Base-by-base conservation (phyloP, 2,797 vertebrate genomes). In the Rhinichthys osculus region DNA sequence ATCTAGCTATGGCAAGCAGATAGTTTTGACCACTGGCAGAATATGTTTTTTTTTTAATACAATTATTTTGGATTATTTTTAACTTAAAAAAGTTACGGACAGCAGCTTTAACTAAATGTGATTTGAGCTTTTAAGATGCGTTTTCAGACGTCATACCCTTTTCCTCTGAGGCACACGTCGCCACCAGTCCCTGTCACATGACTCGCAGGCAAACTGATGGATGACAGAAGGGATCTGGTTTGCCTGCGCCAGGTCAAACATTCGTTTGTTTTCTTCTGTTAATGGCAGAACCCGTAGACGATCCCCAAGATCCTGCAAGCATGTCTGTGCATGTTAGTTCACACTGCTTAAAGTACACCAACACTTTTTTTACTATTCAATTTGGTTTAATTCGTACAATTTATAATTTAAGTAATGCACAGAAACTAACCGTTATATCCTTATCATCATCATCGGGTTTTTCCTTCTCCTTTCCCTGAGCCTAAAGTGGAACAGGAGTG, bases 101-200 rank as follows among this genome's bases (percentile, higher is more conserved):
- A 27, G 27, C 27, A 27, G 27, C 27, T 27, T 27, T 33, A 33
- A 23, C 10, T 72, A 23, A 42, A 71, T 21, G n/a, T n/a, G 23
- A 35, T 69, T 23, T 52, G 33, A 57, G 17, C 23, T 30, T 70
- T 50, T 70, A 71, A 57, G 35, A 54, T 82, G 71, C 74, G 71
- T 40, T 27, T 27, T 83, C 30, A 33, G 59, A n/a, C 44, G 1
- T 54, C 67, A 33, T 86, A 96, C 95, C 94, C 92, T 89, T 87
- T 96, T 96, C 83, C 96, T 90, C 90, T 92, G 76, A 6, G 96
- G 94, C 8, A 96, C 95, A 0, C 92, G 90, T 21, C 96, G 91
- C 95, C 96, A 96, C 95, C 96, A 96, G 77, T 93, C 92, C 0
- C 77, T 84, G 85, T 96, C 95, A 30, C 95, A 96, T 19, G 80